Base-by-base conservation (phyloP, 2,797 vertebrate genomes). In the Emys orbicularis region DNA sequence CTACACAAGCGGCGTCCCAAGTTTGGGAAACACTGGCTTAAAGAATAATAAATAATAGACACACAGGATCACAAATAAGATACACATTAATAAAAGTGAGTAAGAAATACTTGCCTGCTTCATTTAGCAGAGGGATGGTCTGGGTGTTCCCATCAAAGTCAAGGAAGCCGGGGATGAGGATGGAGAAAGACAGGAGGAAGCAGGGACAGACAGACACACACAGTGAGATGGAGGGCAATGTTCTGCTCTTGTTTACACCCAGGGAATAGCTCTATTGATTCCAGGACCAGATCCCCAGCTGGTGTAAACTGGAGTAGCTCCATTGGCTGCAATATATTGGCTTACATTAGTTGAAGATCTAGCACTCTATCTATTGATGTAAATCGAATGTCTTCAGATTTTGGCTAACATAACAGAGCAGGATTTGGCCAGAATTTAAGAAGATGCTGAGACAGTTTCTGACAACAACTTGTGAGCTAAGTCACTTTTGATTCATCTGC, bases 81-180 rank as follows among this genome's bases (percentile, higher is more conserved):
- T 84, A 93, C 59, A 92, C 34, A 54, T 79, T 57, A 91, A 87
- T 86, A 61, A 56, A 89, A 84, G 57, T 65, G 8, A 57, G 12
- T 84, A 89, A 88, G 34, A 94, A 86, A 82, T 65, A 56, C 12
- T 88, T 85, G 16, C 81, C 47, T 96, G 44, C 21, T 77, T 96
- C 83, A 89, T 93, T 93, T 95, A 88, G 82, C 61, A 91, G 92
- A 84, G 31, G 56, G 0, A 23, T 74, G n/a, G 21, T 95, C 68
- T 89, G 65, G 1, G 4, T 47, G 4, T 1, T 92, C 18, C 74
- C 72, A 41, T 41, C 81, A 82, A 56, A 72, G n/a, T 72, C 65
- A 9, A 50, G 52, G 15, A 86, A 7, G 0, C 0, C 76, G 31
- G 50, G 50, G 25, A 86, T 25, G 6, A 85, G 41, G 82, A 53